phyloP scores from a whole-genome alignment of 2,888 invertebrate genomes.

The Hyppa rectilinea region DNA sequence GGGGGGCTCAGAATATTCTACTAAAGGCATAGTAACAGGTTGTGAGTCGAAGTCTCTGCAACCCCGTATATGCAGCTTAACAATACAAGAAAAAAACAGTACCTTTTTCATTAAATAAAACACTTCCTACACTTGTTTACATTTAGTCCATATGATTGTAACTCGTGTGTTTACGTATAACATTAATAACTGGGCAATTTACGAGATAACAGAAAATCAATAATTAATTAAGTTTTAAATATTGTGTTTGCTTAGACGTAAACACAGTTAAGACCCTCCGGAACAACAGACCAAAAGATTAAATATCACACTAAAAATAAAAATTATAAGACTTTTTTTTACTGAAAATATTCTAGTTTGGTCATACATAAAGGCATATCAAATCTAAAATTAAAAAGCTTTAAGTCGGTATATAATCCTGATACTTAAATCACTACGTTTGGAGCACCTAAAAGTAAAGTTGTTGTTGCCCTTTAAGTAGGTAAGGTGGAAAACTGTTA shows the following conservation, averaged over 20 bases:
- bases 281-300: slow-evolving; percentile 79
- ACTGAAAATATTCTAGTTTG: slow-evolving; percentile 69
- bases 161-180: slow-evolving; percentile 77
- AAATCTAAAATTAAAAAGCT: slow-evolving; percentile 79
- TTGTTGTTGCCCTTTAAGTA: slow-evolving; percentile 61
- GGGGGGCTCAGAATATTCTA: no score
- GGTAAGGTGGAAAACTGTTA: slow-evolving; percentile 66
- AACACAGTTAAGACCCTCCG: slow-evolving; percentile 71
- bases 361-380: slow-evolving; percentile 72
- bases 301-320: slow-evolving; percentile 63
- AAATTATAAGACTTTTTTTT: slow-evolving; percentile 59
- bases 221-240: slow-evolving; percentile 51
- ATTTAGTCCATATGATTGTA: slow-evolving; percentile 78
- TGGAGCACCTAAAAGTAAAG: slow-evolving; percentile 76
- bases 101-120: slow-evolving; percentile 58
- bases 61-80: slow-evolving; percentile 57
- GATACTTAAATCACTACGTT: slow-evolving; percentile 75
- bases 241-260: slow-evolving; percentile 66
- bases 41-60: no score
- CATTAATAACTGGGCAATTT: slow-evolving; percentile 63
- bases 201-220: slow-evolving; percentile 43
- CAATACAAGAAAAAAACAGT: slow-evolving; percentile 59
- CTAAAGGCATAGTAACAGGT: no score
- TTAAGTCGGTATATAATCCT: slow-evolving; percentile 75
- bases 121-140: slow-evolving; percentile 81